Evolutionary conservation across 2,888 invertebrate species (phyloP), one percentile per base, ranked within the genome.

Genomic region (Sepioteuthis lessoniana): DNA sequence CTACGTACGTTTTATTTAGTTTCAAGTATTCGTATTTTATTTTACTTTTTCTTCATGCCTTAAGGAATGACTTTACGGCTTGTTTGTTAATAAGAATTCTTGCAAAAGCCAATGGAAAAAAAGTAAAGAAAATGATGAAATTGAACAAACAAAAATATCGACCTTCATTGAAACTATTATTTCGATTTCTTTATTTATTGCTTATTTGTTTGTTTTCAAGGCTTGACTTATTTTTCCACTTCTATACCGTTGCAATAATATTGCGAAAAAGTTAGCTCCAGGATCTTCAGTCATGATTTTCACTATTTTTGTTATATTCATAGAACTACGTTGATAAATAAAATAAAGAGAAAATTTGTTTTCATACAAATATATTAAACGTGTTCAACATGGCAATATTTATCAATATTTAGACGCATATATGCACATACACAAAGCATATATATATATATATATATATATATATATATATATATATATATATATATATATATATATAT

Each of bases 41-140:
- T 76, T 76, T 76, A 76, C 35, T n/a, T 35, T 76, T 76, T n/a
- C 76, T 76, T 10, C 13, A 76, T n/a, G 76, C 76, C 76, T 76
- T 16, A n/a, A n/a, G 76, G 76, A n/a, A 76, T n/a, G 76, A 76
- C n/a, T 76, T 76, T 76, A 76, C 76, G n/a, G 76, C 76, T 76
- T 76, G 76, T 76, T 76, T 76, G 76, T 76, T 76, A 76, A 76
- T n/a, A 76, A 76, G n/a, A 76, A 76, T 76, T n/a, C 13, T n/a
- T 13, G 1, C 16, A n/a, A 76, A 0, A n/a, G 76, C 76, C 10
- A 76, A 76, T 76, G 76, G 16, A 76, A n/a, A 31, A 76, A 55
- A 55, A 55, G n/a, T 19, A 21, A 19, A 55, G 28, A 19, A n/a
- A 16, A 76, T 4, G 76, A 76, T n/a, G n/a, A 16, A 76, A 76